phyloP scores from a whole-genome alignment of 2,888 invertebrate genomes.

The Platynereis dumerilii region DNA sequence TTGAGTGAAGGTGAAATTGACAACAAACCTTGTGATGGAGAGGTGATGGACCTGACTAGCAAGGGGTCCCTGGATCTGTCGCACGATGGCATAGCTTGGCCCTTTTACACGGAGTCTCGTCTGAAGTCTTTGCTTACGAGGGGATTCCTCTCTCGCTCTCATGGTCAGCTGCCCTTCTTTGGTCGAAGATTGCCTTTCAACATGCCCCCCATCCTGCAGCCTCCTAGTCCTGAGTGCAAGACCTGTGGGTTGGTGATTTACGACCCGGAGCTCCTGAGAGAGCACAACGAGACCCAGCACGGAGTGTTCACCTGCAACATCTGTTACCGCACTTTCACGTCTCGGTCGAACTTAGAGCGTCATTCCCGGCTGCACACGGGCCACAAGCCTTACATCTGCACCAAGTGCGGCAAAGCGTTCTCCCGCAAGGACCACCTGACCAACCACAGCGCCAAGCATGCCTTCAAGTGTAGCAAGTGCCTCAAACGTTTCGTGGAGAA shows the following conservation, averaged over 20 bases:
- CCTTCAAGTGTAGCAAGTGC: slow-evolving; percentile 38
- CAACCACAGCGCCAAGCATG: slow-evolving; percentile 39
- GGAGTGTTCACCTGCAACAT: slow-evolving; percentile 36
- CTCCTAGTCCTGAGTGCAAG: slow-evolving; percentile 33
- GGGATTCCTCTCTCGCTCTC: slow-evolving; percentile 4
- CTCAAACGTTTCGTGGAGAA: slow-evolving; percentile 35
- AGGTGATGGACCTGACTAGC: not conserved
- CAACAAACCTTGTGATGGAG: not conserved
- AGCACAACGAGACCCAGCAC: slow-evolving; percentile 38
- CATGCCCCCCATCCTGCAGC: slow-evolving; percentile 21
- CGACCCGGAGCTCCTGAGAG: slow-evolving; percentile 30
- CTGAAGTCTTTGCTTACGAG: slow-evolving; percentile 14
- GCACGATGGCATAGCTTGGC: slow-evolving; percentile 4
- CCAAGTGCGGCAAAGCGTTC: slow-evolving; percentile 37
- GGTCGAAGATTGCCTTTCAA: slow-evolving; percentile 7
- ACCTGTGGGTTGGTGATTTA: slow-evolving; percentile 31
- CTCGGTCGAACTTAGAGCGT: slow-evolving; percentile 39
- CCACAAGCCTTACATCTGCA: slow-evolving; percentile 37
- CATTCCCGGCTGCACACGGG: slow-evolving; percentile 41
- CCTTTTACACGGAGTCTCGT: slow-evolving; percentile 16
- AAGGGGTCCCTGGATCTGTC: not conserved
- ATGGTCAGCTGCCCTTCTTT: slow-evolving; percentile 17
- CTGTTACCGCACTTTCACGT: slow-evolving; percentile 41
- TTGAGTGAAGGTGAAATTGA: not conserved
- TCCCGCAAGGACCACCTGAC: slow-evolving; percentile 39